Evolutionary conservation across 2,113 vertebrate genomes (phyloP), one percentile per base, ranked within the genome.

Genomic region (Eleginops maclovinus): DNA sequence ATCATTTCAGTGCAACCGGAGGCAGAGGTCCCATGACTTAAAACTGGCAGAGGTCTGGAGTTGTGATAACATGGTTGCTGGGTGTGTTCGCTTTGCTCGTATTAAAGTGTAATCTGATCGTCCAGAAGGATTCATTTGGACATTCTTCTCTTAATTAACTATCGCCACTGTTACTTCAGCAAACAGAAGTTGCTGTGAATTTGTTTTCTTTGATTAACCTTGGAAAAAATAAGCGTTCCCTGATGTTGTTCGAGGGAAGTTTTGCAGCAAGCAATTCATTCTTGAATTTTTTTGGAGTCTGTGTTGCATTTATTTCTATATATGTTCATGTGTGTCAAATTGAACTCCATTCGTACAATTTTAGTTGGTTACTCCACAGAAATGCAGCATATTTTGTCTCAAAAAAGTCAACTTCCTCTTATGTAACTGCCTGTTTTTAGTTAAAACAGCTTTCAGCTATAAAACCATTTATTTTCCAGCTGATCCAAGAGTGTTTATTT

Each of bases 61-160:
- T 41, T 77, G 41, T 66, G 56, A 91, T 75, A 82, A 79, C 76
- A 81, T 12, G 15, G 58, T 65, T 9, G 21, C 1, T 60, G 65
- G 77, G 74, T 58, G 56, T 82, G 73, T 76, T 76, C 24, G 50
- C 46, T 79, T 77, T 9, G 56, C 71, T 73, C 54, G 21, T 43
- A 6, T 6, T 59, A 2, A 67, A 69, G 49, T 59, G 75, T 46
- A 87, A 76, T 55, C 13, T 5, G 58, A 81, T 66, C 13, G 19
- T 0, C 16, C 9, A 31, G 19, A 21, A 17, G 3, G 17, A 62
- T 79, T 69, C 2, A 44, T 71, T 59, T 66, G 2, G 40, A 40
- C 21, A 60, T n/a, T 77, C 55, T 83, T 71, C 54, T 51, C 19
- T 64, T 4, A 13, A 44, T 77, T 65, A 69, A 58, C 14, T 4